Conservation (phyloP, 1,140 invertebrate species). For the Bombus waltoni region DNA sequence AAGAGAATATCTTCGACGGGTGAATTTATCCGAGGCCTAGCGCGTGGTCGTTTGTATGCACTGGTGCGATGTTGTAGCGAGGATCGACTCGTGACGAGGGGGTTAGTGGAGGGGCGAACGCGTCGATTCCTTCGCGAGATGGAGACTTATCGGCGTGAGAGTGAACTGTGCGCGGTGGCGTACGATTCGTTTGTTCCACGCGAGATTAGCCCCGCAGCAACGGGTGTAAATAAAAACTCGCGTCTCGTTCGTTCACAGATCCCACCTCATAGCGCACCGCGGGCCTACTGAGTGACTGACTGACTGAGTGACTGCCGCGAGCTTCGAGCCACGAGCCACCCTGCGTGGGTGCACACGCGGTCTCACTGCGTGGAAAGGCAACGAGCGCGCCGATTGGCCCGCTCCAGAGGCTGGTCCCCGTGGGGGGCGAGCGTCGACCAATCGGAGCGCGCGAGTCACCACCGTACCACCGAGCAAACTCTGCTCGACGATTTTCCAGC, state of each 20-base stretch:
- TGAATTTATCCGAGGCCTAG: slow-evolving; percentile 46
- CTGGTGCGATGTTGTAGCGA: neutral
- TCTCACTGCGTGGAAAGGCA: slow-evolving; percentile 39
- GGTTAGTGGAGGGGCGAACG: neutral
- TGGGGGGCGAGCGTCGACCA: slow-evolving; percentile 66
- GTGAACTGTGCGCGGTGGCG: neutral
- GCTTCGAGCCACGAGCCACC: slow-evolving; percentile 69
- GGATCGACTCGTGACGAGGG: slow-evolving; percentile 5
- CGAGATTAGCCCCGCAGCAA: neutral
- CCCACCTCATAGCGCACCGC: slow-evolving; percentile 76
- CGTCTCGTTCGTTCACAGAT: slow-evolving; percentile 49
- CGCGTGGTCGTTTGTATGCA: slow-evolving; percentile 20
- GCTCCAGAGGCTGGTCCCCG: slow-evolving; percentile 11
- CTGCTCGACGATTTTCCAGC: slow-evolving; percentile 46
- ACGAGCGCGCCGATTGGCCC: slow-evolving; percentile 65
- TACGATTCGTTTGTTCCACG: neutral
- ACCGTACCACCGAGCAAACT: slow-evolving; percentile 47
- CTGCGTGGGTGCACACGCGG: slow-evolving; percentile 81
- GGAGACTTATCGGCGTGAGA: neutral
- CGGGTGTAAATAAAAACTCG: slow-evolving; percentile 32
- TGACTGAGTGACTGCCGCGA: slow-evolving; percentile 70
- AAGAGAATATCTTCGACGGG: slow-evolving; percentile 1
- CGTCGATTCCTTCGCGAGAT: neutral
- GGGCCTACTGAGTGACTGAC: slow-evolving; percentile 78
- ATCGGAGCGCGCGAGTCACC: slow-evolving; percentile 55